Conservation (phyloP, 2,888 invertebrate species). For the Galerucella calmariensis region DNA sequence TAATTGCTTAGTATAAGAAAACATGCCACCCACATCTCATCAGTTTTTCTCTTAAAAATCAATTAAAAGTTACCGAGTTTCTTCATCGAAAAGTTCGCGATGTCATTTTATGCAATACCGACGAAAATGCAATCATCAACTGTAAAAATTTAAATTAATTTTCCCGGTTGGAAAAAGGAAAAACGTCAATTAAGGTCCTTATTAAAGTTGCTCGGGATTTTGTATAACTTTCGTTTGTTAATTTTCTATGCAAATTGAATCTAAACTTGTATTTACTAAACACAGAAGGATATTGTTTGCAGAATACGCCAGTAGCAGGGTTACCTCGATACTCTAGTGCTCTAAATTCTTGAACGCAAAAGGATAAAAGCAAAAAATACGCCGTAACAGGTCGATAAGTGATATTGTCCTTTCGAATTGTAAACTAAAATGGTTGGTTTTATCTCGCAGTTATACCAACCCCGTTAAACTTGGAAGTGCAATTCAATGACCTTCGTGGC, state of each 20-base stretch:
- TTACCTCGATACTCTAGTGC: no score
- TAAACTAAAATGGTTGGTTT: no score
- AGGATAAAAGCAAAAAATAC: no score
- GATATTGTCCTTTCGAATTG: no score
- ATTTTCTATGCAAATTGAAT: neutral
- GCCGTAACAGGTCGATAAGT: no score
- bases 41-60: neutral
- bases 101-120: neutral
- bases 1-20: neutral
- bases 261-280: neutral
- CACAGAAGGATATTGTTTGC: neutral
- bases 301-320: neutral
- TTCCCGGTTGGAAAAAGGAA: neutral
- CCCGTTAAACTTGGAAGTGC: no score
- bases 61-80: constrained; percentile 9
- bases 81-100: no score
- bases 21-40: neutral
- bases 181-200: neutral
- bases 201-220: neutral
- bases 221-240: neutral
- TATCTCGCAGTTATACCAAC: no score
- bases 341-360: no score
- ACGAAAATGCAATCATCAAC: constrained; percentile 3
- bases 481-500: no score
- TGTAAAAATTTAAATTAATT: neutral